phyloP scores from a whole-genome alignment of 2,797 vertebrate genomes.

The Acanthis flammea region DNA sequence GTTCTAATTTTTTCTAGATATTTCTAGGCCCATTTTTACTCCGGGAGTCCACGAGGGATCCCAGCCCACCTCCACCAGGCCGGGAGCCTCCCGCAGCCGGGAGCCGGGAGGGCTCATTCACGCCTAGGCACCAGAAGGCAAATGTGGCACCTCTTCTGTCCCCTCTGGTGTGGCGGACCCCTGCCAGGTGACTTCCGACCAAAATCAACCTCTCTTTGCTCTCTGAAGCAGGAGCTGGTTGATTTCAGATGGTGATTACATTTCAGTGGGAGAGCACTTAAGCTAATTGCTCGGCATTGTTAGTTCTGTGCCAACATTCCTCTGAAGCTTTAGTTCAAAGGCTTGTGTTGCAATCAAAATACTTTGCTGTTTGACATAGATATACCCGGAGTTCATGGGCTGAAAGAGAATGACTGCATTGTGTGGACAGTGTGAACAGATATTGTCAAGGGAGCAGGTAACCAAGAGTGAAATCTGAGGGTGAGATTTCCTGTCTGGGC shows the following conservation, averaged over 20 bases:
- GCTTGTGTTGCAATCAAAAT: constrained; percentile 44
- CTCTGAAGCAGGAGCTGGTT: neutral
- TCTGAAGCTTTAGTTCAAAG: constrained; percentile 58
- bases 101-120: neutral
- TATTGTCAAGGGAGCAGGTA: neutral
- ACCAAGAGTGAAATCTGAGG: neutral
- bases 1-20: neutral
- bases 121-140: neutral
- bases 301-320: constrained; percentile 48
- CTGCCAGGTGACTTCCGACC: neutral
- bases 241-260: neutral
- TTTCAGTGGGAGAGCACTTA: constrained; percentile 51
- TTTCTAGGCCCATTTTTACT: neutral
- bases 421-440: neutral
- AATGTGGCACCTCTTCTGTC: neutral
- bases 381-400: neutral
- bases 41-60: neutral
- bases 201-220: neutral
- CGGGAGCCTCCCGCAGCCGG: neutral
- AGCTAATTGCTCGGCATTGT: constrained; percentile 45
- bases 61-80: too few species aligned
- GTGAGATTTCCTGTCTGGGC: neutral
- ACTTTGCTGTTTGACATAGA: constrained; percentile 31
- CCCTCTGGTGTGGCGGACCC: neutral
- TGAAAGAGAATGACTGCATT: constrained; percentile 1